Evolutionary conservation across 2,797 vertebrate species (phyloP).

Genomic region (Macropodus opercularis): DNA sequence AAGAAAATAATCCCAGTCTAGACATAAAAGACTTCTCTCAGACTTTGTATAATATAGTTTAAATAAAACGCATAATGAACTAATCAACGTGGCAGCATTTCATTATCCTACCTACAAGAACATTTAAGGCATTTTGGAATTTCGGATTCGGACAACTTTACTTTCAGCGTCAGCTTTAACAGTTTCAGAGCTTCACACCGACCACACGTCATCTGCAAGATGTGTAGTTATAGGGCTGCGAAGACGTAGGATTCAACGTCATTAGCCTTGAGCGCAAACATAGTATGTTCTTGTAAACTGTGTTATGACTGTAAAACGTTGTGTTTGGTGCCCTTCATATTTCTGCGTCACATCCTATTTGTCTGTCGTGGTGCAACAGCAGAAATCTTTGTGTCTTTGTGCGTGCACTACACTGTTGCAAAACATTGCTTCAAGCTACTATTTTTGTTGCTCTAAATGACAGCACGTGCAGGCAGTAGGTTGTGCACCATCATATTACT

Average conservation of each 20-base stretch:
- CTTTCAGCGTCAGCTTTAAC: too few relatives aligned
- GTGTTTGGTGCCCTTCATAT: constrained; percentile 15
- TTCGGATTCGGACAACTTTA: too few relatives aligned
- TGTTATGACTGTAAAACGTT: constrained; percentile 35
- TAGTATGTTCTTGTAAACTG: constrained; percentile 16
- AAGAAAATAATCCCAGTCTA: background rate
- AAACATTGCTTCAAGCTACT: constrained; percentile 19
- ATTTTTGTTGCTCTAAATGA: constrained; percentile 1
- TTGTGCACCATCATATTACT: background rate
- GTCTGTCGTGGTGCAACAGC: background rate
- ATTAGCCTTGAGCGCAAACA: constrained; percentile 8
- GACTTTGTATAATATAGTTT: background rate
- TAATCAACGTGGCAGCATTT: too few relatives aligned
- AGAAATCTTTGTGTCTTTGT: constrained; percentile 7
- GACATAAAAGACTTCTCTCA: background rate
- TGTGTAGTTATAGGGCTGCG: constrained; percentile 28
- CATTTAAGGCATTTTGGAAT: too few relatives aligned
- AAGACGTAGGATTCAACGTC: constrained; percentile 23
- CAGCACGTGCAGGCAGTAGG: background rate
- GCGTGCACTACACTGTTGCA: constrained; percentile 2
- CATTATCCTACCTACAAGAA: too few relatives aligned
- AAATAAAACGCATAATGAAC: too few relatives aligned
- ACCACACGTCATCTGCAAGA: constrained; percentile 14
- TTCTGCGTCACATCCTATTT: constrained; percentile 12
- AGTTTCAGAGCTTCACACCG: too few relatives aligned